These are phyloP conservation scores for Phorcus lineatus DNA, from an alignment of 2,888 invertebrate species.

Conservation along the genomic window DNA sequence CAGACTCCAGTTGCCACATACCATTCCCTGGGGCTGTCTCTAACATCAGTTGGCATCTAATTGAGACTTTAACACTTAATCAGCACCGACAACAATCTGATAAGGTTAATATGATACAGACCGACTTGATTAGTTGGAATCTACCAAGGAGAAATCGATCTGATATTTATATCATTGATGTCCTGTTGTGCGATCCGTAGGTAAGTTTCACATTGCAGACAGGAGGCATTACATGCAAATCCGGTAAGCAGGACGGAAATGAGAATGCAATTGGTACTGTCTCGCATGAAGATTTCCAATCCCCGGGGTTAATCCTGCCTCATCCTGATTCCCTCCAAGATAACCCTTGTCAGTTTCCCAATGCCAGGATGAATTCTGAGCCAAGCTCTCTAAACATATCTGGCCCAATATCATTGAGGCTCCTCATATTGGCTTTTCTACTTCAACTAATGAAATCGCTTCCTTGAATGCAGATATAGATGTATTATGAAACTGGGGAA, in stretches of 20 bases:
- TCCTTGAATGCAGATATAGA: no score
- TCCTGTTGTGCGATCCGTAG: not conserved
- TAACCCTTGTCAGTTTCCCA: not conserved
- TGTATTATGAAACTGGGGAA: no score
- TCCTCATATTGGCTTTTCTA: no score
- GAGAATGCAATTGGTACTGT: constrained; percentile 16
- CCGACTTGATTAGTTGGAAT: not conserved
- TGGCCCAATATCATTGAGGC: no score
- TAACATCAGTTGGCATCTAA: not conserved
- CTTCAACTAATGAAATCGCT: no score
- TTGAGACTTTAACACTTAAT: constrained; percentile 20
- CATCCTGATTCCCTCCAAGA: not conserved
- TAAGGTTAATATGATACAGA: constrained; percentile 1
- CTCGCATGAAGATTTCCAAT: not conserved
- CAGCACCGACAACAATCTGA: constrained; percentile 8
- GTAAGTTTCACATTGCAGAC: not conserved
- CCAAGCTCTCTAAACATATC: no score
- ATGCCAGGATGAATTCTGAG: no score
- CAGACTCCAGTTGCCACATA: no score
- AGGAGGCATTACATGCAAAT: not conserved
- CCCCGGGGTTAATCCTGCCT: not conserved
- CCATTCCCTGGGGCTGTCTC: no score
- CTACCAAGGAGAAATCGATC: not conserved
- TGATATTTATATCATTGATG: constrained; percentile 5
- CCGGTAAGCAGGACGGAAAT: constrained; percentile 5